phyloP scores from a whole-genome alignment of 1,140 invertebrate species.

The Drosophila sturtevanti region DNA sequence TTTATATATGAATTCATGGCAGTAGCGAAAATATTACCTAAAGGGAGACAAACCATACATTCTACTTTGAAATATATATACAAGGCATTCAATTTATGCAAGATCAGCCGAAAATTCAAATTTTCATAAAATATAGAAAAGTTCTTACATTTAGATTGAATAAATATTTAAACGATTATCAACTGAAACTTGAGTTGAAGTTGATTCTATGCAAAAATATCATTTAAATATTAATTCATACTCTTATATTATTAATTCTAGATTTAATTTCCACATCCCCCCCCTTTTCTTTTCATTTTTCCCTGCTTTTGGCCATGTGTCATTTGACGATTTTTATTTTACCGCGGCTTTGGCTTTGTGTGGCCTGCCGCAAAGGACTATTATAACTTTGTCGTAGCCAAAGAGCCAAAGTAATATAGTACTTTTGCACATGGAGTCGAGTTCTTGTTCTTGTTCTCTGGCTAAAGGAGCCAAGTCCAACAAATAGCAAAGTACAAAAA shows the following conservation, averaged over 20 bases:
- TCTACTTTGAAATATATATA: no score
- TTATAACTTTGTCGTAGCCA: slow-evolving; percentile 71
- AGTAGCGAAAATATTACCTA: neutral
- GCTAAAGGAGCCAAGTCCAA: slow-evolving; percentile 45
- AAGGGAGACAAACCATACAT: neutral
- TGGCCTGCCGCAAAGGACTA: slow-evolving; percentile 61
- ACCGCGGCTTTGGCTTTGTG: slow-evolving; percentile 1
- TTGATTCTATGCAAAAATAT: no score
- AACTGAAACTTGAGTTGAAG: no score
- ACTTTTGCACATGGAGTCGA: slow-evolving; percentile 52
- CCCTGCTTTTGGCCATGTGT: slow-evolving; percentile 8
- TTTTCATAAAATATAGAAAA: no score
- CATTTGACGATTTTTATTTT: slow-evolving; percentile 8
- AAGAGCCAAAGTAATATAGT: slow-evolving; percentile 53
- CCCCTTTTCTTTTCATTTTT: neutral
- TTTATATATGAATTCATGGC: neutral
- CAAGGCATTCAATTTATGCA: no score
- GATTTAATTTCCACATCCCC: neutral
- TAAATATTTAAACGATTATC: no score
- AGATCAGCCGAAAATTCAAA: no score
- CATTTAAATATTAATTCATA: no score
- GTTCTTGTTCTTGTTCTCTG: neutral
- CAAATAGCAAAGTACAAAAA: neutral
- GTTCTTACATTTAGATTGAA: no score
- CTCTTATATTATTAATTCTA: no score